A percentile compares a stretch with the other conserved stretches of the same genome.
phyloP scores from a whole-genome alignment of 2,113 vertebrate genomes.

The Spheniscus mendiculus region DNA sequence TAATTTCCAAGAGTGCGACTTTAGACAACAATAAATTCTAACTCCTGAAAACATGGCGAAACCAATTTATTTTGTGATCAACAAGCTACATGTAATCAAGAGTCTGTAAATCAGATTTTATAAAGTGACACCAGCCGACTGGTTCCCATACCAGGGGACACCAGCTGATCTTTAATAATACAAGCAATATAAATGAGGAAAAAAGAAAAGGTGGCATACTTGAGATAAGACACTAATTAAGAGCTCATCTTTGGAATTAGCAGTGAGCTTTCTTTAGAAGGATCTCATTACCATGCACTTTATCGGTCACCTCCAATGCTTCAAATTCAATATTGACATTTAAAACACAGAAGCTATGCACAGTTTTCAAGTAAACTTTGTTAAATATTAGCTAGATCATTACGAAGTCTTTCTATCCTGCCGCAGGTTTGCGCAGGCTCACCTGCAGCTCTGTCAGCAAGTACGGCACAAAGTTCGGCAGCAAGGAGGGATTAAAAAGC shows the following conservation, averaged over 20 bases:
- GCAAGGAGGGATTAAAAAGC: background rate
- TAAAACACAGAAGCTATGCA: background rate
- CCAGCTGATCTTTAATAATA: background rate
- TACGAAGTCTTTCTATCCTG: background rate
- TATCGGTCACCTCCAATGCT: background rate
- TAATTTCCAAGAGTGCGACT: background rate
- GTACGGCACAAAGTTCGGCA: background rate
- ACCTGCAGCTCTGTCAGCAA: background rate
- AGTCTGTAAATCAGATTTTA: background rate
- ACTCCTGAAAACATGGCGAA: background rate
- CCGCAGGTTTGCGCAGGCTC: background rate
- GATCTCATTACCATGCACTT: background rate
- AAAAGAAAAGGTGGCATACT: background rate
- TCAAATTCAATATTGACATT: background rate
- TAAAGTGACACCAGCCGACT: background rate
- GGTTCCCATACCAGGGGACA: background rate
- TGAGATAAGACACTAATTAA: conserved; percentile 12
- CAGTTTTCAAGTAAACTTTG: background rate
- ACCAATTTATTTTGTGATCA: background rate
- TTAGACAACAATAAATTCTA: background rate
- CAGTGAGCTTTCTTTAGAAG: background rate
- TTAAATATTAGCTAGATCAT: background rate
- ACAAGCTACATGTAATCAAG: background rate
- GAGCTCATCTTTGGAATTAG: background rate
- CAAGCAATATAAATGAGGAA: background rate